phyloP scores from a whole-genome alignment of 2,113 vertebrate genomes.

The Rhabdomys dilectus region DNA sequence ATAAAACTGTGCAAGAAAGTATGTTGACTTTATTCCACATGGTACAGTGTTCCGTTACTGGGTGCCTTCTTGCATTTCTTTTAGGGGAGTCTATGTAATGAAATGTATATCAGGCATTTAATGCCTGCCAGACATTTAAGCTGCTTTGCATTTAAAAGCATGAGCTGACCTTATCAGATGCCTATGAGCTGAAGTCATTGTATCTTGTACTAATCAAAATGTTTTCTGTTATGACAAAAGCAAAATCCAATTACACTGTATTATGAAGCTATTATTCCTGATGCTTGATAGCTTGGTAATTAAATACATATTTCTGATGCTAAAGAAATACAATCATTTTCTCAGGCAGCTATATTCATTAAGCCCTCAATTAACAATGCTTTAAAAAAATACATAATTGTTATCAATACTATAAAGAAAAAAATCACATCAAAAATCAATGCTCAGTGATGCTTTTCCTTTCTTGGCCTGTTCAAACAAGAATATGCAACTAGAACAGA shows the following conservation, averaged over 20 bases:
- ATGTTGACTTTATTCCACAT: constrained; percentile 54
- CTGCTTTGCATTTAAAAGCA: constrained; percentile 76
- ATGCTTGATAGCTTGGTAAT: constrained; percentile 63
- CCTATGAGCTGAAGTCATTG: constrained; percentile 74
- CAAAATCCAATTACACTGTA: constrained; percentile 69
- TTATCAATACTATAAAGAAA: constrained; percentile 4
- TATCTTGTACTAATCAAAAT: constrained; percentile 77
- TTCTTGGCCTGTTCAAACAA: not conserved
- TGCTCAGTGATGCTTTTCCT: not conserved
- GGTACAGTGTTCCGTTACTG: constrained; percentile 26
- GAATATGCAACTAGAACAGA: not conserved
- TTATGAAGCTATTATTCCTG: constrained; percentile 73
- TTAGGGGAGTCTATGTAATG: constrained; percentile 45
- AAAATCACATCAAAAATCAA: not conserved
- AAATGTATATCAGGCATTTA: constrained; percentile 58
- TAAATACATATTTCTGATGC: constrained; percentile 58
- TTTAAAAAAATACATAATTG: constrained; percentile 36
- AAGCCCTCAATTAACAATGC: not conserved
- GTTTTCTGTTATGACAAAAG: constrained; percentile 74
- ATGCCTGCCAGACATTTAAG: constrained; percentile 64
- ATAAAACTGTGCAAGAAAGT: constrained; percentile 56
- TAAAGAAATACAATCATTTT: constrained; percentile 55
- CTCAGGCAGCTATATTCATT: constrained; percentile 59
- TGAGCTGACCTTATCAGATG: constrained; percentile 78
- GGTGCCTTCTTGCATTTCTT: constrained; percentile 65